These are phyloP conservation scores for Takifugu rubripes DNA, from an alignment of 2,797 vertebrate species.

Conservation along the genomic window DNA sequence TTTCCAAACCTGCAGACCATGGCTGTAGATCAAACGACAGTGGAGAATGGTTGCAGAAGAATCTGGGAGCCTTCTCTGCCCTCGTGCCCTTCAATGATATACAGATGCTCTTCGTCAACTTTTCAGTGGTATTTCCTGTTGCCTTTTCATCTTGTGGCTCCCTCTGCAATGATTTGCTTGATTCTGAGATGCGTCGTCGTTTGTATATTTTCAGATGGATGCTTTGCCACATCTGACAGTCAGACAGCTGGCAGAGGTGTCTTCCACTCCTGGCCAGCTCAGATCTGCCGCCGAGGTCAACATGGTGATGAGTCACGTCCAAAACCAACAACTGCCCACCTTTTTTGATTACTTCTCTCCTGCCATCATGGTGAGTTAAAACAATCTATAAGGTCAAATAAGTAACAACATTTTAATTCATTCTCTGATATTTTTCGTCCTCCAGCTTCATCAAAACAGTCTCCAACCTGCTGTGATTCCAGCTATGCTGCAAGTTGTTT, in stretches of 20 bases:
- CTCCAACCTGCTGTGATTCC: slow-evolving; percentile 41
- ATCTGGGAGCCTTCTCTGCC: slow-evolving; percentile 62
- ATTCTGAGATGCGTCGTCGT: not conserved
- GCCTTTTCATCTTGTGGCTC: not conserved
- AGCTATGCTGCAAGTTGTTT: slow-evolving; percentile 68
- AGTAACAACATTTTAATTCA: not conserved
- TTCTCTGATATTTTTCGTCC: not conserved
- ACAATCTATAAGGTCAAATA: not conserved
- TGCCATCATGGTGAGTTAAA: slow-evolving; percentile 50
- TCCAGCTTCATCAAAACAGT: slow-evolving; percentile 41
- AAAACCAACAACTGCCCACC: slow-evolving; percentile 17
- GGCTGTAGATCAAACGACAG: slow-evolving; percentile 57
- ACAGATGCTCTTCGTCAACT: slow-evolving; percentile 43
- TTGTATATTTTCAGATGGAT: slow-evolving; percentile 56
- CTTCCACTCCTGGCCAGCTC: slow-evolving; percentile 63
- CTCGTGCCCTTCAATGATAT: slow-evolving; percentile 54
- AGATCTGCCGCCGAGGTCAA: slow-evolving; percentile 44
- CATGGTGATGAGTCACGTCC: slow-evolving; percentile 56
- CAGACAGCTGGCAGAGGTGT: slow-evolving; percentile 66
- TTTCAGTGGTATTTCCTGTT: slow-evolving; percentile 51
- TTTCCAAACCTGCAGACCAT: slow-evolving; percentile 47
- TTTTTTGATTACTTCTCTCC: slow-evolving; percentile 67
- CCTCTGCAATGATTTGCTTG: not conserved
- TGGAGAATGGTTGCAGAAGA: slow-evolving; percentile 64
- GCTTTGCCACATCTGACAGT: slow-evolving; percentile 50